A percentile compares a stretch with the other conserved stretches of the same genome.
phyloP scores from a whole-genome alignment of 2,888 invertebrate genomes.

The Eilema sororculum region DNA sequence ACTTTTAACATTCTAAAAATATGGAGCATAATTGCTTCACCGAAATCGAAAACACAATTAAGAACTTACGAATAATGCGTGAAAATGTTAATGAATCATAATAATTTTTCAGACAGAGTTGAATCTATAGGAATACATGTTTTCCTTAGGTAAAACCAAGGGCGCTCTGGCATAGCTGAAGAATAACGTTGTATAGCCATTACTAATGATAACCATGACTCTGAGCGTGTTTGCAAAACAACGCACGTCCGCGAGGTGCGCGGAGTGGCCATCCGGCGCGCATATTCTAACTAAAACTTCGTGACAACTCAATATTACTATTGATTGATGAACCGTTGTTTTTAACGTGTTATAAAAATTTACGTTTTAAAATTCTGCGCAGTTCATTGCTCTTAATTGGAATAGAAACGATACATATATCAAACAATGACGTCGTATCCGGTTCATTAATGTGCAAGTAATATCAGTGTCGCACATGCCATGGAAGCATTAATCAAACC shows the following conservation, averaged over 20 bases:
- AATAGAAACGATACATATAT: slow-evolving; percentile 50
- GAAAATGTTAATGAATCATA: neutral
- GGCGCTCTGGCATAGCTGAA: slow-evolving; percentile 8
- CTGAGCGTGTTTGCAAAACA: slow-evolving; percentile 56
- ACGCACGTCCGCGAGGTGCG: slow-evolving; percentile 61
- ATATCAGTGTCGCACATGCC: slow-evolving; percentile 69
- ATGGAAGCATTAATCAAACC: slow-evolving; percentile 78
- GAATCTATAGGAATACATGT: neutral
- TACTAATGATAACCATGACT: slow-evolving; percentile 49
- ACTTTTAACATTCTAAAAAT: slow-evolving; percentile 26
- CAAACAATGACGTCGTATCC: slow-evolving; percentile 60
- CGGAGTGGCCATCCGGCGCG: slow-evolving; percentile 63
- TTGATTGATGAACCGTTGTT: slow-evolving; percentile 54
- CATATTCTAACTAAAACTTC: slow-evolving; percentile 58
- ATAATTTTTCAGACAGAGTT: neutral
- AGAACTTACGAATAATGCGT: slow-evolving; percentile 5
- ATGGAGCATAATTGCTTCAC: slow-evolving; percentile 14
- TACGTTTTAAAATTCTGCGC: slow-evolving; percentile 28
- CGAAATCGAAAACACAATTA: slow-evolving; percentile 13
- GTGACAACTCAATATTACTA: slow-evolving; percentile 60
- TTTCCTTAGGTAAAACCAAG: slow-evolving; percentile 6
- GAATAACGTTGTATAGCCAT: slow-evolving; percentile 34
- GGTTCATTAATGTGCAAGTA: slow-evolving; percentile 63
- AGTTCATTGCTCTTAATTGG: slow-evolving; percentile 43
- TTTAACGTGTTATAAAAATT: slow-evolving; percentile 28